Percentiles rank a stretch among this genome's conserved stretches.
These are phyloP conservation scores for Apantesis nais DNA, from an alignment of 2,888 invertebrate genomes.

Conservation along the genomic window DNA sequence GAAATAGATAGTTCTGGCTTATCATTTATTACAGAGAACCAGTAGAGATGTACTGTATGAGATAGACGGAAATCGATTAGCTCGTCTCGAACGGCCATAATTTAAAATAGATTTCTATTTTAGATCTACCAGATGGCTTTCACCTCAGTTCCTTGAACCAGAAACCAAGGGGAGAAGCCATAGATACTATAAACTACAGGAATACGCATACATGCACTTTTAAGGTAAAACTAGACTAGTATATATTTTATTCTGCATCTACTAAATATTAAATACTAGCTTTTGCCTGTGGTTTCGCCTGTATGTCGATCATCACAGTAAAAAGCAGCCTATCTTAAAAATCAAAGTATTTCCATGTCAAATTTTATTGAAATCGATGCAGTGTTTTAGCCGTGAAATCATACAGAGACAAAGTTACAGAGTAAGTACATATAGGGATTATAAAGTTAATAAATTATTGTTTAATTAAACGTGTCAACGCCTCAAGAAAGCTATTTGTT, in stretches of 20 bases:
- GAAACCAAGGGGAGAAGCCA: conserved; percentile 3
- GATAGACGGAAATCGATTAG: not conserved
- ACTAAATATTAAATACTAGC: not conserved
- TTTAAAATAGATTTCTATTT: conserved; percentile 16
- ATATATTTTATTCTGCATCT: not conserved
- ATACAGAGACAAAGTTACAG: not conserved
- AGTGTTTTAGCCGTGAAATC: not conserved
- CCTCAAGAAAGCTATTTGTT: too few species aligned
- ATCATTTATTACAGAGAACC: not conserved
- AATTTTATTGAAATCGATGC: not conserved
- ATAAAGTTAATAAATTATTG: too few species aligned
- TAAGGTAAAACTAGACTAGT: not conserved
- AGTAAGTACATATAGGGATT: not conserved
- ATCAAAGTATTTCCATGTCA: not conserved
- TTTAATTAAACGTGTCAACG: too few species aligned
- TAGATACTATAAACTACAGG: not conserved
- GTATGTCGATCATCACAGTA: too few species aligned
- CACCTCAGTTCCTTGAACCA: conserved; percentile 1
- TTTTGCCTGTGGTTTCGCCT: not conserved
- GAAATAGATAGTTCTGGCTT: not conserved
- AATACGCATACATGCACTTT: not conserved
- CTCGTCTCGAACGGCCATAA: conserved; percentile 8
- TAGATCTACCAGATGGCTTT: conserved; percentile 19
- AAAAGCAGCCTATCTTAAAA: too few species aligned
- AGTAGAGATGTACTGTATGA: not conserved